A percentile compares a stretch with the other conserved stretches of the same genome.
Conservation (phyloP, 2,113 vertebrate genomes). For the Noturus placidus region DNA sequence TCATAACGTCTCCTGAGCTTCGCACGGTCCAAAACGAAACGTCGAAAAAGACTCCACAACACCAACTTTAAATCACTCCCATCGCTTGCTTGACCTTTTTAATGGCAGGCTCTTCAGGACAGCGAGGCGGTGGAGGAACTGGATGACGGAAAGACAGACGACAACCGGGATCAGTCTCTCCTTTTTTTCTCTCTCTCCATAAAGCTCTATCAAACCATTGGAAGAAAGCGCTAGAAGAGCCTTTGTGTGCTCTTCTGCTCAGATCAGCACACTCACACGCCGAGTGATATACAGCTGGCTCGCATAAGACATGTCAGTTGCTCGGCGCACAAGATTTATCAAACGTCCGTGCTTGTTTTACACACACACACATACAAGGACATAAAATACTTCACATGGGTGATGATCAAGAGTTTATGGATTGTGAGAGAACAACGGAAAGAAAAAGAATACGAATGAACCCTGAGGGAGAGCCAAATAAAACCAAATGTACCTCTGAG, state of each 20-base stretch:
- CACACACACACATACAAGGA: conserved; percentile 3
- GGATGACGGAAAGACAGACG: conserved; percentile 18
- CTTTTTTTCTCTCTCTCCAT: not conserved
- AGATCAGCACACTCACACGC: conserved; percentile 41
- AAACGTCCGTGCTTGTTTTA: conserved; percentile 2
- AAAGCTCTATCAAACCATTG: conserved; percentile 42
- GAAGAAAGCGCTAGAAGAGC: conserved; percentile 35
- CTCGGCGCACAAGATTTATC: conserved; percentile 21
- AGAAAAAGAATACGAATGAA: not conserved
- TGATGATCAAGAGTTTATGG: not conserved
- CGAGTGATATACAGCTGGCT: conserved; percentile 33
- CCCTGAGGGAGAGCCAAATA: not conserved
- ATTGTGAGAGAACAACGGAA: not conserved
- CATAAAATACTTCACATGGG: not conserved
- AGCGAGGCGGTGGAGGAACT: not conserved
- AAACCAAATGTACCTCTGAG: not conserved
- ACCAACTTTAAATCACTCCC: not conserved
- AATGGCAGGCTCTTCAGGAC: not conserved
- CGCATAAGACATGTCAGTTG: conserved; percentile 22
- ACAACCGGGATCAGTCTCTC: conserved; percentile 8
- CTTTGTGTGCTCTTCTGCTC: conserved; percentile 30
- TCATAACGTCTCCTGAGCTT: not conserved
- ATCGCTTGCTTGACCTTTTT: not conserved
- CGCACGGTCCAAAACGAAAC: not conserved
- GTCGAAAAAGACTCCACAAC: not conserved